Evolutionary conservation across 2,888 invertebrate species (phyloP).

Genomic region (Pristionchus fissidentatus): DNA sequence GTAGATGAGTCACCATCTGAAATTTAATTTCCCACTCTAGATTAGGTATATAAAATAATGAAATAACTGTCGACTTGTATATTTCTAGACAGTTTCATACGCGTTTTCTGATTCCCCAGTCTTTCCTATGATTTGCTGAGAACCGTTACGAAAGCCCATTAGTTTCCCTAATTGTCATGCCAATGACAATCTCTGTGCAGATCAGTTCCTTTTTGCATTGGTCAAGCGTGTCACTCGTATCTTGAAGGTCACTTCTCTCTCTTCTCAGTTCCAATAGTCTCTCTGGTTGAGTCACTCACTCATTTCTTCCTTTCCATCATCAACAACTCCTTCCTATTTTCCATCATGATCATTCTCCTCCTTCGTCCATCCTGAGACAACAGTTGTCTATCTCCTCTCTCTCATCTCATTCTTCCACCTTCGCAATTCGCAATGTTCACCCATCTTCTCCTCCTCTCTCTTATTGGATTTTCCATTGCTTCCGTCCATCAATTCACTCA

Average conservation of each 20-base stretch:
- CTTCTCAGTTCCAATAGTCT: background rate
- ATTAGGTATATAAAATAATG: no score
- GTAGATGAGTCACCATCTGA: no score
- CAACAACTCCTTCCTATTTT: conserved; percentile 3
- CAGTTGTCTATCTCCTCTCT: background rate
- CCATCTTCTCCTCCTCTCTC: background rate
- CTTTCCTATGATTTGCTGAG: no score
- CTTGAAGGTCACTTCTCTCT: conserved; percentile 32
- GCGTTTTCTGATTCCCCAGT: background rate
- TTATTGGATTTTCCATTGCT: background rate
- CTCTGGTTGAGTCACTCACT: conserved; percentile 18
- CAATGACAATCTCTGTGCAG: no score
- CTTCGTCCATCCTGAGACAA: conserved; percentile 24
- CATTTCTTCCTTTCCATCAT: background rate
- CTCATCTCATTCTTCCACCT: background rate
- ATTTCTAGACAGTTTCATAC: background rate
- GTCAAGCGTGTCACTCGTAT: background rate
- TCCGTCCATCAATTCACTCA: conserved; percentile 35
- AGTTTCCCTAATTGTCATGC: no score
- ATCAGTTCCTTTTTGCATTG: conserved; percentile 19
- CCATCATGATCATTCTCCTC: conserved; percentile 9
- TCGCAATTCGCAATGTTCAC: background rate
- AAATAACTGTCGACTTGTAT: no score
- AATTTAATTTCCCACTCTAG: no score
- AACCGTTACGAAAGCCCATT: no score